Base-by-base conservation (phyloP, 1,140 invertebrate genomes). In the Zaprionus gabonicus region DNA sequence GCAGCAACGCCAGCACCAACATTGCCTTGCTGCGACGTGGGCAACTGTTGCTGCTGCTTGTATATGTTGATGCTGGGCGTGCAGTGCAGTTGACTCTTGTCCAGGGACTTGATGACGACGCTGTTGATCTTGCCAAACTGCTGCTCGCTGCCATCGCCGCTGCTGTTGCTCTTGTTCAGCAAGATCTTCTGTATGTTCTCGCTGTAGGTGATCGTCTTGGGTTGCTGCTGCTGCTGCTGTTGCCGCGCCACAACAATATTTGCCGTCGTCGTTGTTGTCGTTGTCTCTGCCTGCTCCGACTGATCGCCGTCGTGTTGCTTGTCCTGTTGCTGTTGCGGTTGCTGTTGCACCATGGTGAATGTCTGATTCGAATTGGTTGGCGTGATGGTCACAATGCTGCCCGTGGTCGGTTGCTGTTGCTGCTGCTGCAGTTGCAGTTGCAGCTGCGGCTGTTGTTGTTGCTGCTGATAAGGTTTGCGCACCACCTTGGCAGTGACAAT, bases 401-500 rank as follows among this genome's bases (percentile, higher is more conserved):
- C 80, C 1, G 94, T 85, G 36, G 73, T 60, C 0, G 84, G 94
- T 94, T 20, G 88, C 55, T 94, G 94, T 17, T 95, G 93, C 36
- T 94, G 83, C 66, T 94, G 94, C 23, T 93, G 92, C 4, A 49
- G 56, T 13, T 38, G 59, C 62, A 60, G 53, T n/a, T 74, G 72
- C 9, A 56, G 93, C 67, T 78, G 91, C 72, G 71, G 80, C 27
- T 68, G 83, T 55, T 83, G 93, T 93, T 88, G 84, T 15, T 81
- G 75, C 20, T 77, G 71, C 12, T 84, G 81, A 38, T 83, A 77
- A 25, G 78, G 87, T 60, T 93, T 92, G 57, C 80, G 76, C 2
- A 93, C 76, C 62, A 93, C 79, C 38, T 91, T 91, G 55, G 92
- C 82, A 17, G 83, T 77, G 38, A 93, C 90, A 28, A 93, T 86